phyloP scores from a whole-genome alignment of 2,113 vertebrate genomes.

The Hyaena hyaena region DNA sequence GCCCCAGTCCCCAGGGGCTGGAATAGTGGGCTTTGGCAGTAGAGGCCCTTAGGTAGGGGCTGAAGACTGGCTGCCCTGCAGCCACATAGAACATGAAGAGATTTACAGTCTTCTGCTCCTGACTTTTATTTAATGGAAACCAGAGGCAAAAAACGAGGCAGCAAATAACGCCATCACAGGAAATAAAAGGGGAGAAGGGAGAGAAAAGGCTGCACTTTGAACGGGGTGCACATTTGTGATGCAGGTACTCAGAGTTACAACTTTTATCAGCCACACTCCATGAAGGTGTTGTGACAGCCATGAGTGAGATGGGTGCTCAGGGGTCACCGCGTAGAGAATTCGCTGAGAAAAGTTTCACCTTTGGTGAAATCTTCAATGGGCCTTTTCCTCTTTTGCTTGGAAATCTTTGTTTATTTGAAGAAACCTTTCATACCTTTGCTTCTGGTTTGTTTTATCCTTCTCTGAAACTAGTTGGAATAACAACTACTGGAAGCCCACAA shows the following conservation, averaged over 20 bases:
- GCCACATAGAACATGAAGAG: neutral
- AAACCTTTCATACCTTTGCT: neutral
- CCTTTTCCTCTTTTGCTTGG: neutral
- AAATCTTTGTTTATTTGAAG: conserved; percentile 39
- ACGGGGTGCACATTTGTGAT: conserved; percentile 18
- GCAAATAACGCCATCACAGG: conserved; percentile 64
- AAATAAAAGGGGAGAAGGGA: neutral
- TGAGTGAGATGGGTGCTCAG: accelerated
- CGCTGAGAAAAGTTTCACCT: neutral
- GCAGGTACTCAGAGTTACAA: neutral
- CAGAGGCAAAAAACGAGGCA: conserved; percentile 82
- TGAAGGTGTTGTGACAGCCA: neutral
- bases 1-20: conserved; percentile 72
- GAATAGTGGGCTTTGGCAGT: conserved; percentile 44
- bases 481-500: neutral
- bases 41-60: conserved; percentile 57
- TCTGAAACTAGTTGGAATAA: neutral
- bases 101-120: conserved; percentile 80
- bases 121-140: conserved; percentile 83
- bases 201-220: conserved; percentile 53
- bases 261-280: conserved; percentile 41
- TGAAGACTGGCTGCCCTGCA: conserved; percentile 39
- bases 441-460: conserved; percentile 7
- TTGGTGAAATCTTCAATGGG: neutral
- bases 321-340: neutral